A percentile compares a stretch with the other conserved stretches of the same genome.
phyloP scores from a whole-genome alignment of 1,140 invertebrate genomes.

The Drosophila sechellia region DNA sequence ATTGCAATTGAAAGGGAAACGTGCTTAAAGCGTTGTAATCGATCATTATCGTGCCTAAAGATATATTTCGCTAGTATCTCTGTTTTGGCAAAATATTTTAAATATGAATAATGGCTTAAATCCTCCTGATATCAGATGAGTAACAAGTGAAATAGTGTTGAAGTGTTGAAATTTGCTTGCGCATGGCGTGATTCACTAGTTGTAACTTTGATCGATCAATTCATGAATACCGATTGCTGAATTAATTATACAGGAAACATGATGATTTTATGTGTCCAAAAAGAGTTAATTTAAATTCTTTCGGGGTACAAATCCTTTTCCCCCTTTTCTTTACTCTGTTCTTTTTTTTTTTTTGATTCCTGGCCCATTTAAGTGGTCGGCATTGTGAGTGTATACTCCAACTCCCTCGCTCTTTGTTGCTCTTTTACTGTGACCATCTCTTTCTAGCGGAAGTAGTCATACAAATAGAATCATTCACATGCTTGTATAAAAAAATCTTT shows the following conservation, averaged over 20 bases:
- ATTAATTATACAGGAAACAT: constrained; percentile 3
- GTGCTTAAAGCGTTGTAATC: background rate
- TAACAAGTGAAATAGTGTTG: constrained; percentile 2
- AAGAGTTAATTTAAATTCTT: constrained; percentile 9
- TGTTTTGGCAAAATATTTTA: background rate
- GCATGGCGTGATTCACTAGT: constrained; percentile 1
- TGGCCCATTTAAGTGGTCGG: constrained; percentile 32
- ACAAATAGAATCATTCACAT: constrained; percentile 46
- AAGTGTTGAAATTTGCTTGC: background rate
- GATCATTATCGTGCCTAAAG: too few relatives aligned
- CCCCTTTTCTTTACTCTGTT: background rate
- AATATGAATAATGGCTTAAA: background rate
- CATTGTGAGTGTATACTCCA: constrained; percentile 16
- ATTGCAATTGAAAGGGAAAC: background rate
- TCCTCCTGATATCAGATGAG: background rate
- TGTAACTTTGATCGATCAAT: constrained; percentile 7
- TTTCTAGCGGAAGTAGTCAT: constrained; percentile 68
- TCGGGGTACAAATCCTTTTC: background rate
- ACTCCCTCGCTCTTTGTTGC: constrained; percentile 14
- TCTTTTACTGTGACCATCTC: background rate
- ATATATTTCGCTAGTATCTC: background rate
- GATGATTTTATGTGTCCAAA: background rate
- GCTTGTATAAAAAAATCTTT: constrained; percentile 60
- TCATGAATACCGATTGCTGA: constrained; percentile 3
- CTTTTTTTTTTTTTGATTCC: background rate